These are phyloP conservation scores for Chouioia cunea DNA, from an alignment of 2,888 invertebrate genomes.

Conservation along the genomic window DNA sequence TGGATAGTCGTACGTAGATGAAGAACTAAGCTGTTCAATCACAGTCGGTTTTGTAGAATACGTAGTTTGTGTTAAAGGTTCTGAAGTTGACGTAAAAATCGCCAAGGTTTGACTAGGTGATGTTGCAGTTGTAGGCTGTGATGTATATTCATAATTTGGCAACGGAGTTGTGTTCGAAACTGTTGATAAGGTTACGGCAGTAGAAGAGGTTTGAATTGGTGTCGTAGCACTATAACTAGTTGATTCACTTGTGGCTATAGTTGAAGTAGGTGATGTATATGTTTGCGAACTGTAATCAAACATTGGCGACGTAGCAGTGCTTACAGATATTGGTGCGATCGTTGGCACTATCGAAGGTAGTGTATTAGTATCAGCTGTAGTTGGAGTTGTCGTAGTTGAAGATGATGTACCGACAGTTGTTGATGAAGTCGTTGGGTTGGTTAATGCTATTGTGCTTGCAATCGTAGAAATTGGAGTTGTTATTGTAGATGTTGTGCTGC, in stretches of 20 bases:
- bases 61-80: conserved; percentile 16
- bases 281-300: no score
- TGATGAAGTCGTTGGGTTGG: background rate
- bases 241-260: conserved; percentile 3
- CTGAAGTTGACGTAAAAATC: background rate
- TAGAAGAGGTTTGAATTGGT: background rate
- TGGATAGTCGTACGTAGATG: conserved; percentile 12
- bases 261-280: background rate
- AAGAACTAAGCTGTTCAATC: background rate
- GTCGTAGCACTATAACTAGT: background rate
- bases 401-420: background rate
- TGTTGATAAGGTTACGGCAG: no score
- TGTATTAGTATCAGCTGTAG: background rate
- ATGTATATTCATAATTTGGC: no score
- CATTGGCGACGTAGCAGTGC: no score
- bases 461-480: background rate
- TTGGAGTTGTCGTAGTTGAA: background rate
- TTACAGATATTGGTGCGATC: no score
- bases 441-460: background rate
- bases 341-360: background rate
- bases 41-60: conserved; percentile 2
- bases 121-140: background rate
- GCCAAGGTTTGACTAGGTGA: background rate
- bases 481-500: background rate
- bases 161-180: no score